A percentile compares a stretch with the other conserved stretches of the same genome.
These are phyloP conservation scores for Trematocara variabile DNA, from an alignment of 2,113 vertebrate species.

Conservation along the genomic window DNA sequence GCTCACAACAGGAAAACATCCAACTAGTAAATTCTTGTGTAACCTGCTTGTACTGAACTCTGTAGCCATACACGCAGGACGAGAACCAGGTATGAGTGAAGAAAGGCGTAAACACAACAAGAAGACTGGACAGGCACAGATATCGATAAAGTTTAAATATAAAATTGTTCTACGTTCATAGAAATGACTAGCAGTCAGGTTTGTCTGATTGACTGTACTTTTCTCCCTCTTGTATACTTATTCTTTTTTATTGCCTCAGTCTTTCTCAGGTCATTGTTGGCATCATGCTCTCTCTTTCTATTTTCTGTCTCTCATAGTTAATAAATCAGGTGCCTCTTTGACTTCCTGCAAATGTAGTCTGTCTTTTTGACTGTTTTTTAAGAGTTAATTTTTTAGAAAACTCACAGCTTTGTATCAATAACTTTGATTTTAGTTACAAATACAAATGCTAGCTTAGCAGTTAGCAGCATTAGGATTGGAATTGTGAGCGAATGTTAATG, in stretches of 20 bases:
- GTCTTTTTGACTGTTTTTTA: not conserved
- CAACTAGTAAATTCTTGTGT: not conserved
- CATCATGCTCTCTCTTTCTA: not conserved
- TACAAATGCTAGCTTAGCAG: not conserved
- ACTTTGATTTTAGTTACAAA: fast-evolving
- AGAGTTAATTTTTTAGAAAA: not conserved
- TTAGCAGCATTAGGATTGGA: not conserved
- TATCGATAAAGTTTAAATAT: not conserved
- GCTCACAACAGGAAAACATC: not conserved
- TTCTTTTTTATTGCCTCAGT: not conserved
- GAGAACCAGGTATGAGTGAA: not conserved
- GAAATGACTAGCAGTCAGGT: not conserved
- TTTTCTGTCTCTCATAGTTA: not conserved
- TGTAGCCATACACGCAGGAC: not conserved
- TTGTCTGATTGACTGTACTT: not conserved
- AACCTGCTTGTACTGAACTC: not conserved
- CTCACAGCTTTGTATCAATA: not conserved
- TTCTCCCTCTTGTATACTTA: not conserved
- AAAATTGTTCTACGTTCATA: not conserved
- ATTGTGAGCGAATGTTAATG: not conserved
- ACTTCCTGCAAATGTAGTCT: not conserved
- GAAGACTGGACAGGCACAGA: not conserved
- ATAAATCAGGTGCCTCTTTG: not conserved
- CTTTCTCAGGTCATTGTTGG: not conserved
- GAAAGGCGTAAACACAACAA: not conserved